phyloP scores from a whole-genome alignment of 1,140 invertebrate genomes.

The Achroia grisella region DNA sequence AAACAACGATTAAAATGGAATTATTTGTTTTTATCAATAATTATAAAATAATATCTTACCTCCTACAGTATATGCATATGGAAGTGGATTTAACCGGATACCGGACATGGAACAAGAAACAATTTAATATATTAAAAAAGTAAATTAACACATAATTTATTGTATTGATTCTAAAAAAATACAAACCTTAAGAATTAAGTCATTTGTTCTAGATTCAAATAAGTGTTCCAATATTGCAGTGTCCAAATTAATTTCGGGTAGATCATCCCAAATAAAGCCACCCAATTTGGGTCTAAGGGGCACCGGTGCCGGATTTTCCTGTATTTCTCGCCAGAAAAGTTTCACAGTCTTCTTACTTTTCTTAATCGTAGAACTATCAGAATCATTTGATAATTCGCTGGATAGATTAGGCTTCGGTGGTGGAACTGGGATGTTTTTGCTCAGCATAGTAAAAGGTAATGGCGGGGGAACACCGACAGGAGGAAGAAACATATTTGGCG shows the following conservation, averaged over 20 bases:
- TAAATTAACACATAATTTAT: not conserved
- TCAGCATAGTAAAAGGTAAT: constrained; percentile 46
- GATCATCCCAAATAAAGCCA: constrained; percentile 96
- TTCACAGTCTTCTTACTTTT: constrained; percentile 99
- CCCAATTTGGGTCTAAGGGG: constrained; percentile 75
- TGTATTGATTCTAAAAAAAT: too few species aligned
- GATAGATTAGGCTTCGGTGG: constrained; percentile 47
- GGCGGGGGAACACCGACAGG: constrained; percentile 63
- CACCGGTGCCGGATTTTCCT: constrained; percentile 86
- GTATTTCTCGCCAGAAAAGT: constrained; percentile 98
- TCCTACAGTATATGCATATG: constrained; percentile 14
- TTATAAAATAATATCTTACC: constrained; percentile 24
- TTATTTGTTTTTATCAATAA: too few species aligned
- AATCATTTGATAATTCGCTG: constrained; percentile 41
- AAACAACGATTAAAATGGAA: constrained; percentile 1
- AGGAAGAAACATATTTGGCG: constrained; percentile 68
- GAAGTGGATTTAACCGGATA: too few species aligned
- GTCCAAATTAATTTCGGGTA: constrained; percentile 89
- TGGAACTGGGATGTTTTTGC: constrained; percentile 38
- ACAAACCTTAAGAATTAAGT: constrained; percentile 90
- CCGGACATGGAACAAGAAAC: not conserved
- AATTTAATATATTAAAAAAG: not conserved
- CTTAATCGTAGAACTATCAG: constrained; percentile 73
- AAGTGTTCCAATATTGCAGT: constrained; percentile 96
- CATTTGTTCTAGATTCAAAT: constrained; percentile 97